Base-by-base conservation (phyloP, 23 tunicate species). In the Oikopleura dioica region DNA sequence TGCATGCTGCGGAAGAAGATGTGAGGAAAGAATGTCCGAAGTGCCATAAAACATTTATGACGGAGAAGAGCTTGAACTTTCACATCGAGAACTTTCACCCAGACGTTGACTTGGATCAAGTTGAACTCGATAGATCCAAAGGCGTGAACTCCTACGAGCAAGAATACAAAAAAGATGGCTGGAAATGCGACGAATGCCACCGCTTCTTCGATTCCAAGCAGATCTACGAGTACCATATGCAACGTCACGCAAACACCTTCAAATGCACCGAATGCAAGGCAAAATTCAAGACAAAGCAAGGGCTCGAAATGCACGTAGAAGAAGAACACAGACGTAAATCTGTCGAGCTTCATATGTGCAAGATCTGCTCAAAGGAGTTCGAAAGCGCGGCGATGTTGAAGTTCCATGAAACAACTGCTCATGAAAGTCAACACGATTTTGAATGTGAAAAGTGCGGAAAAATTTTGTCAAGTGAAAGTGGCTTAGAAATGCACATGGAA, bases 1-100 rank as follows among this genome's bases (percentile, higher is more conserved):
- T 63, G 72, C 72, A 63, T 63, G 72, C 29, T 4, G 72, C 72
- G 4, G 72, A 63, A 63, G 72, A 63, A 12, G 72, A 63, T 63
- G 16, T 9, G 55, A 44, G 9, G 16, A 9, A 16, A 16, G 9
- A 9, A 44, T 9, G 16, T 44, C 16, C 72, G 26, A 63, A 63
- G 26, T 63, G 72, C 26, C 72, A 63, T 28, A 23, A 28, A 16
- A 12, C 26, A 12, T 63, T 63, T 31, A 63, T 63, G 72, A 63
- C 72, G 29, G 72, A 63, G 29, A 63, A 28, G 33, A 63, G 72
- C 33, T 28, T 63, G 29, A 31, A 5, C 5, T 12, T 31, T 21
- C 72, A 63, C 26, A 28, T 63, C 33, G 72, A 63, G 26, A 16
- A 12, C 30, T 63, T 31, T 21, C 72, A 63, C 26, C 72, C 72